phyloP scores from a whole-genome alignment of 2,888 invertebrate species.

The Netelia fuscicornis region DNA sequence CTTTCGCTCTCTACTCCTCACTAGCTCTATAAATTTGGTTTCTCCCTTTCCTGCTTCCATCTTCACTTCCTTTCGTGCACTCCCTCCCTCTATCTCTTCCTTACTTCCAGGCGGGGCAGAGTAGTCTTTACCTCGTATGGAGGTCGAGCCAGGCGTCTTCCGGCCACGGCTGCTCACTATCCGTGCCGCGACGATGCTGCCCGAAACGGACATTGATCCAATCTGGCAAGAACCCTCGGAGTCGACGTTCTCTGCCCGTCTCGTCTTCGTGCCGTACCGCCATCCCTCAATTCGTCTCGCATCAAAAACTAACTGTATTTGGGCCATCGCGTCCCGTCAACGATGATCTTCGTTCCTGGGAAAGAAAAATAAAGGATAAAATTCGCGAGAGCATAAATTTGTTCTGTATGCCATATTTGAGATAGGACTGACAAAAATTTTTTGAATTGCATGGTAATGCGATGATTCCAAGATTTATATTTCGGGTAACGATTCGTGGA shows the following conservation, averaged over 20 bases:
- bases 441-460: background rate
- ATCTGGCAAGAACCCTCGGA: slow-evolving; percentile 66
- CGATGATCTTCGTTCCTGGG: background rate
- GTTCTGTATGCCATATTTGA: background rate
- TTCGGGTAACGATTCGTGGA: background rate
- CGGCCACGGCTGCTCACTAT: slow-evolving; percentile 73
- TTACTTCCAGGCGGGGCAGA: slow-evolving; percentile 44
- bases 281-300: slow-evolving; percentile 32
- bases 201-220: slow-evolving; percentile 77
- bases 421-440: background rate
- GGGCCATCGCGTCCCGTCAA: slow-evolving; percentile 1
- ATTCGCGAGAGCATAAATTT: no score
- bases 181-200: slow-evolving; percentile 54
- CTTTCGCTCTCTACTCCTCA: slow-evolving; percentile 3
- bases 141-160: slow-evolving; percentile 78
- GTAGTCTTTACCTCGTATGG: slow-evolving; percentile 75
- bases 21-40: slow-evolving; percentile 62
- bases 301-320: slow-evolving; percentile 37
- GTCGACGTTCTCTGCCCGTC: slow-evolving; percentile 5
- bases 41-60: slow-evolving; percentile 45
- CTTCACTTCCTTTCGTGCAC: slow-evolving; percentile 39
- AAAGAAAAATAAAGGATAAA: background rate
- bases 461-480: background rate
- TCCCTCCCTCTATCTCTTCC: slow-evolving; percentile 7
- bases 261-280: background rate